Percentiles rank a stretch among this genome's conserved stretches.
Conservation (phyloP, 2,797 vertebrate species). For the Toxotes lorentzi region DNA sequence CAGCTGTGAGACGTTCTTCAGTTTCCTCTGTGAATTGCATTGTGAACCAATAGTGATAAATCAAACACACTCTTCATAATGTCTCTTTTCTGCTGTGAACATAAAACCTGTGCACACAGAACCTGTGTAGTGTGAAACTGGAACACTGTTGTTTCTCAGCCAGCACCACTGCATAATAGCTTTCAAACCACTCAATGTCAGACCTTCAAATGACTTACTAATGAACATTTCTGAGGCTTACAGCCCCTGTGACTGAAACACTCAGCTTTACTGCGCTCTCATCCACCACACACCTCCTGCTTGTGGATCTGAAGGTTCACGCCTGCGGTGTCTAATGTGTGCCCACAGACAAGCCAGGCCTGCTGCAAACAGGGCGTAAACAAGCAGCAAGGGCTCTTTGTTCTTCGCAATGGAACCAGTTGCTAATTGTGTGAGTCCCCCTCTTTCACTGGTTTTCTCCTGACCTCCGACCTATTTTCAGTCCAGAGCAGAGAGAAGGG, state of each 20-base stretch:
- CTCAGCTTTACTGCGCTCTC: conserved; percentile 13
- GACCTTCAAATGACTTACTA: conserved; percentile 20
- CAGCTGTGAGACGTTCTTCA: neutral
- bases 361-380: conserved; percentile 52
- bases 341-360: conserved; percentile 27
- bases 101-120: neutral
- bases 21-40: neutral
- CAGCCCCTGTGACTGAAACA: neutral
- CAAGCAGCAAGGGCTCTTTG: conserved; percentile 62
- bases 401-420: conserved; percentile 45
- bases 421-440: conserved; percentile 63
- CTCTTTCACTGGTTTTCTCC: conserved; percentile 51
- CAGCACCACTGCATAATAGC: conserved; percentile 10
- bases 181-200: conserved; percentile 32
- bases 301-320: conserved; percentile 40
- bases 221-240: conserved; percentile 19
- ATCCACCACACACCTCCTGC: conserved; percentile 14
- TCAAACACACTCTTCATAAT: neutral
- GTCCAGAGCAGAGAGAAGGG: conserved; percentile 58
- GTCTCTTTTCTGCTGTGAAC: neutral
- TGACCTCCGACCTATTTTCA: conserved; percentile 82
- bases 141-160: neutral
- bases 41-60: neutral
- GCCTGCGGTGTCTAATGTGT: conserved; percentile 51
- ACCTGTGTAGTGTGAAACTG: neutral